Evolutionary conservation across 2,113 vertebrate genomes (phyloP).

Genomic region (Elephas maximus): DNA sequence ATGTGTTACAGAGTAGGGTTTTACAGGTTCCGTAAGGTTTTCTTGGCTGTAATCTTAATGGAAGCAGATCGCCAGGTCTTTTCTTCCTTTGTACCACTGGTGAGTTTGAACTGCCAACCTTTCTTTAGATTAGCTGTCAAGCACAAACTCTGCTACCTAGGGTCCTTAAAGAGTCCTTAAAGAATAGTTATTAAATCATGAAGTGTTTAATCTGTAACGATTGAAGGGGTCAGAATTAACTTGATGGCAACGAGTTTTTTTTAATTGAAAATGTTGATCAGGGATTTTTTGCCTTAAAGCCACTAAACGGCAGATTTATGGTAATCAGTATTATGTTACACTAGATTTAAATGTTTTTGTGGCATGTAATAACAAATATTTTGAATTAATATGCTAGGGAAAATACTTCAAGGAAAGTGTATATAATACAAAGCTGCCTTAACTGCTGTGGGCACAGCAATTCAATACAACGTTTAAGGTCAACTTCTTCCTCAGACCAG

Average conservation of each 20-base stretch:
- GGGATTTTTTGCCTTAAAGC: neutral
- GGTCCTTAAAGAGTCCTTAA: neutral
- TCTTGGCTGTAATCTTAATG: too few species aligned
- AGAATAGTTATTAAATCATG: neutral
- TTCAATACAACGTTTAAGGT: neutral
- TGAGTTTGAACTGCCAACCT: too few species aligned
- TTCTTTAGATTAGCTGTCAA: neutral
- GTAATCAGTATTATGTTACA: neutral
- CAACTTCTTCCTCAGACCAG: neutral
- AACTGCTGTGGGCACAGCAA: neutral
- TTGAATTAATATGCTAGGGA: neutral
- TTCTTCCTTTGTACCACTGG: too few species aligned
- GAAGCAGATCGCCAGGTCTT: too few species aligned
- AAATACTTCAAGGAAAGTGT: neutral
- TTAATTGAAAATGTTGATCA: neutral
- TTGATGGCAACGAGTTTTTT: too few species aligned
- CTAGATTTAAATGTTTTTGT: conserved; percentile 28
- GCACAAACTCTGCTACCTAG: neutral
- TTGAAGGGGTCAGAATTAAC: neutral
- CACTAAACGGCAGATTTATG: neutral
- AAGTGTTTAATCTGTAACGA: neutral
- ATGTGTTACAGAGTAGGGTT: neutral
- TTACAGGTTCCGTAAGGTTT: too few species aligned
- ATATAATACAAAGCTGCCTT: neutral
- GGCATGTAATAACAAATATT: neutral